Evolutionary conservation across 2,113 vertebrate species (phyloP).

Genomic region (Ictidomys tridecemlineatus): DNA sequence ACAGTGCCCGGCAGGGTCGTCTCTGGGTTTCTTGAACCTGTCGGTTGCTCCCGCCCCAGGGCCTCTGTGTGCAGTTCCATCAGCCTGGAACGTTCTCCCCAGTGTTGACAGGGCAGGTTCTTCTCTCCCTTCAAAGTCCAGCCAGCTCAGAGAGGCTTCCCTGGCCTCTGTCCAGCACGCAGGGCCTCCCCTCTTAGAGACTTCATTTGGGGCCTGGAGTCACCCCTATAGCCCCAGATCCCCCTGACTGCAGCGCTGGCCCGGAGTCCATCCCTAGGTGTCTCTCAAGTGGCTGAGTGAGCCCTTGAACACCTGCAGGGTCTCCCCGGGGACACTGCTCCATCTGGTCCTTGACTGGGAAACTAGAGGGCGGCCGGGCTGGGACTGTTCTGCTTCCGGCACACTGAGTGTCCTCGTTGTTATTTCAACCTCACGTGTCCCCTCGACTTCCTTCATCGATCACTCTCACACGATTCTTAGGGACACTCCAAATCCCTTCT

Average conservation of each 20-base stretch:
- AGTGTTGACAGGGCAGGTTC: rapidly evolving
- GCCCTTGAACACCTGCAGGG: background rate
- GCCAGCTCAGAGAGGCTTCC: background rate
- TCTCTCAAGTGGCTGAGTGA: background rate
- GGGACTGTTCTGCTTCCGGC: background rate
- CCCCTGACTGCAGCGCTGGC: background rate
- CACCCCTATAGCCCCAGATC: background rate
- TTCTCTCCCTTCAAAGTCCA: background rate
- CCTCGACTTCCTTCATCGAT: background rate
- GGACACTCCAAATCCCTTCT: background rate
- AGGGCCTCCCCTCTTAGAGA: background rate
- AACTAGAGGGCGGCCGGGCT: background rate
- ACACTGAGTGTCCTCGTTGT: too few species aligned
- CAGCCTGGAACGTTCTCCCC: background rate
- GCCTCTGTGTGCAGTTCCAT: background rate
- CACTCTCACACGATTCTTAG: background rate
- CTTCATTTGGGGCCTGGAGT: background rate
- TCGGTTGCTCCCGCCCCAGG: background rate
- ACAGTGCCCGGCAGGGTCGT: background rate
- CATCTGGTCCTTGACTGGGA: background rate
- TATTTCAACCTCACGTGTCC: background rate
- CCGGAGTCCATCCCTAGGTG: background rate
- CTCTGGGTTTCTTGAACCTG: background rate
- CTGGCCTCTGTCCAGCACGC: background rate
- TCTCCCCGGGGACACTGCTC: background rate